Base-by-base conservation (phyloP, 2,797 vertebrate species). In the Danio albolineatus region DNA sequence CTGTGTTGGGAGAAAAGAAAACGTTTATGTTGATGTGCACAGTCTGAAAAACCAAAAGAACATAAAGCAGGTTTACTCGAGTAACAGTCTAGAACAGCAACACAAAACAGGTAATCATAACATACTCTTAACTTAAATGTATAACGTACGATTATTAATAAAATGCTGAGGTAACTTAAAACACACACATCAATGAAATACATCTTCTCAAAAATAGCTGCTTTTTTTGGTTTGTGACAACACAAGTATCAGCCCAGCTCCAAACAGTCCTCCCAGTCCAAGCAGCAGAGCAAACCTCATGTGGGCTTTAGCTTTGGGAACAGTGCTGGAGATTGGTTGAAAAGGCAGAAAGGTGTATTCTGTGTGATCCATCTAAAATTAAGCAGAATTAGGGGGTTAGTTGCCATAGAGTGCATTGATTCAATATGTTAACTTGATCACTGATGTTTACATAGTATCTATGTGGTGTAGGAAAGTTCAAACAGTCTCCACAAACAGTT, bases 241-340 rank as follows among this genome's bases (percentile, higher is more conserved):
- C 66, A 95, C 81, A n/a, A 95, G 83, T 54, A 95, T 73, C 84
- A 95, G 70, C 4, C 87, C 83, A 75, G 91, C 92, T 83, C 94
- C 95, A 1, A 97, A 86, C 14, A 92, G 7, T 46, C 92, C 87
- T 46, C 92, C 87, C 82, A 95, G 44, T 2, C 65, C 76, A 62
- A 78, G 65, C 36, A 71, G 4, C 8, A 9, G 4, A 51, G 83
- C 84, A 7, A 92, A 88, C 10, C 84, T 82, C 86, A 89, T 92
- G 39, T 93, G 70, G 82, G 87, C 48, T 83, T 56, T 82, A 73
- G 59, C 74, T 86, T 86, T 92, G 80, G 86, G 76, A 90, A 88
- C 87, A 14, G 73, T 75, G 56, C 46, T 81, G 85, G 80, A 74
- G 88, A 86, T 54, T 64, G 86, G 62, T 41, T 82, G 82, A 81